Conservation (phyloP, 2,113 vertebrate species). For the Casuarius casuarius region DNA sequence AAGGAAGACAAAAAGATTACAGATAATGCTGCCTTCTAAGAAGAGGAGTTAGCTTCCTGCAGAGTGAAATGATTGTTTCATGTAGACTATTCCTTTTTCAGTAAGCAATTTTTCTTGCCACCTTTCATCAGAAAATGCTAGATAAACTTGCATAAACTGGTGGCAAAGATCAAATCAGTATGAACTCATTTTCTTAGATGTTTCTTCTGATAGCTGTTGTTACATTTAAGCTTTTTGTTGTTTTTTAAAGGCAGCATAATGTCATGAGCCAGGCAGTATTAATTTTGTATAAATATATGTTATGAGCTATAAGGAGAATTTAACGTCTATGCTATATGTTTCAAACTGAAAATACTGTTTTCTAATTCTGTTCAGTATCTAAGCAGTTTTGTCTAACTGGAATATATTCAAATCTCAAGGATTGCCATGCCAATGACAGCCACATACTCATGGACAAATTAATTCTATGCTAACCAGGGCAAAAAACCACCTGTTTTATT, state of each 20-base stretch:
- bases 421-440: background rate
- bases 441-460: background rate
- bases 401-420: background rate
- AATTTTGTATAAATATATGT: background rate
- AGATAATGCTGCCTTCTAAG: background rate
- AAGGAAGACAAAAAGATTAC: background rate
- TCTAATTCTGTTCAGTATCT: background rate
- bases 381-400: background rate
- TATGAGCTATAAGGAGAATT: background rate
- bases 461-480: background rate
- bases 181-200: background rate
- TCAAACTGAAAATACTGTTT: background rate
- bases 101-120: background rate
- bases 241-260: background rate
- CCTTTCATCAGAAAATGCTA: background rate
- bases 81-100: background rate
- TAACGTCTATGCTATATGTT: background rate
- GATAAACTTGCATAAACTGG: background rate
- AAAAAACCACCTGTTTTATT: background rate
- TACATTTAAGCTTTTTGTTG: background rate
- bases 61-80: background rate
- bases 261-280: background rate
- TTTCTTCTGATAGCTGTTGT: background rate
- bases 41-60: background rate
- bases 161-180: background rate